phyloP scores from a whole-genome alignment of 2,797 vertebrate genomes.

The Acanthiza pusilla region DNA sequence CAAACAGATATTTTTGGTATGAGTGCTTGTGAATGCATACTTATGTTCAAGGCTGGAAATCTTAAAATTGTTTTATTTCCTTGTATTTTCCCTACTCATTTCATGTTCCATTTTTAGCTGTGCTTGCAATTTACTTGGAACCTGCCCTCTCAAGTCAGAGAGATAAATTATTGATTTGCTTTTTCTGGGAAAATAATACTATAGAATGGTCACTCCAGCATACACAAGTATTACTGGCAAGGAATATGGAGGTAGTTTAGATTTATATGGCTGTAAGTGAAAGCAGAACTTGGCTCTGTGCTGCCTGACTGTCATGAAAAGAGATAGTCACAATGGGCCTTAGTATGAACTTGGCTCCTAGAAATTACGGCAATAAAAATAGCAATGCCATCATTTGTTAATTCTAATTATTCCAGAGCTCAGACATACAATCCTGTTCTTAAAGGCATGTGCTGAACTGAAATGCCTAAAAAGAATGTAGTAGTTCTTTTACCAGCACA shows the following conservation, averaged over 20 bases:
- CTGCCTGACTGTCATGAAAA: constrained; percentile 39
- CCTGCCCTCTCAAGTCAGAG: not conserved
- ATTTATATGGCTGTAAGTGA: constrained; percentile 56
- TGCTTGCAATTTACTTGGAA: constrained; percentile 27
- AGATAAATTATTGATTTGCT: constrained; percentile 26
- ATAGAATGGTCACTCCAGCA: not conserved
- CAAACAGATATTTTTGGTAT: not conserved
- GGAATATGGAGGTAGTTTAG: constrained; percentile 38
- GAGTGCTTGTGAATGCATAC: not conserved
- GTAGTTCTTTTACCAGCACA: not conserved
- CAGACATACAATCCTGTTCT: not conserved
- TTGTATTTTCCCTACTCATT: not conserved
- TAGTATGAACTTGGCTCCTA: constrained; percentile 30
- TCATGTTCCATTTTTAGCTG: constrained; percentile 17
- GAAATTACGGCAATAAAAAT: constrained; percentile 41
- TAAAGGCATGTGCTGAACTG: not conserved
- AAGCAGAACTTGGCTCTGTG: constrained; percentile 47
- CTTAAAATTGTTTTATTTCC: constrained; percentile 10
- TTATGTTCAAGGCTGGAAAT: not conserved
- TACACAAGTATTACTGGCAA: constrained; percentile 29
- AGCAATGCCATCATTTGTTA: constrained; percentile 43
- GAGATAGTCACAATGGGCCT: constrained; percentile 53
- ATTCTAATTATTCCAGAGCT: constrained; percentile 11
- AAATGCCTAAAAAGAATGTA: not conserved
- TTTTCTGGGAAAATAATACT: constrained; percentile 47